Evolutionary conservation across 1,140 invertebrate species (phyloP).

Genomic region (Drosophila hydei): DNA sequence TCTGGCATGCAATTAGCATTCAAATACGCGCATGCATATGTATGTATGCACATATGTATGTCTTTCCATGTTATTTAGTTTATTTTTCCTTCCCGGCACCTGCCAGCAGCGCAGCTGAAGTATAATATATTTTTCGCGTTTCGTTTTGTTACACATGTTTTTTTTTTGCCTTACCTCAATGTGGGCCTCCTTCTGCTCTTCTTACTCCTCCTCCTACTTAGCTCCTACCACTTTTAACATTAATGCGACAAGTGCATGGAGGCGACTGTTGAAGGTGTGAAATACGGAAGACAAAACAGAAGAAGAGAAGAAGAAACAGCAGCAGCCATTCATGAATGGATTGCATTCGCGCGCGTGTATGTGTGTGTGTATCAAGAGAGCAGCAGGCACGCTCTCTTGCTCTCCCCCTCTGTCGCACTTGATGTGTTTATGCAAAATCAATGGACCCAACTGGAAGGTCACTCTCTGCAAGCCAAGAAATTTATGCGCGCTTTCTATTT

Average conservation of each 20-base stretch:
- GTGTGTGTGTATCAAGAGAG: constrained; percentile 9
- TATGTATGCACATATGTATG: constrained; percentile 1
- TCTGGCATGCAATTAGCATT: constrained; percentile 81
- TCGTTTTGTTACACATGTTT: constrained; percentile 32
- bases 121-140: constrained; percentile 47
- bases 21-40: constrained; percentile 45
- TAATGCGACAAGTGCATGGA: constrained; percentile 26
- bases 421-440: constrained; percentile 36
- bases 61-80: constrained; percentile 28
- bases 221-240: constrained; percentile 47
- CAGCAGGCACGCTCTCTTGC: constrained; percentile 12
- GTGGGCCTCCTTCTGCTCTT: background rate
- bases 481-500: constrained; percentile 9
- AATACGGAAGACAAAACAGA: constrained; percentile 52
- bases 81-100: constrained; percentile 30
- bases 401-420: constrained; percentile 13
- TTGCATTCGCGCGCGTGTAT: constrained; percentile 44
- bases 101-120: constrained; percentile 19
- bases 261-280: constrained; percentile 47
- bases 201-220: background rate
- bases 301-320: constrained; percentile 35
- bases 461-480: constrained; percentile 7
- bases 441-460: constrained; percentile 31
- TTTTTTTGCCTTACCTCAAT: constrained; percentile 33
- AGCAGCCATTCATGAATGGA: constrained; percentile 70